Conservation (phyloP, 35 echinoderm and acorn worm genomes). For the Chiridota heheva region DNA sequence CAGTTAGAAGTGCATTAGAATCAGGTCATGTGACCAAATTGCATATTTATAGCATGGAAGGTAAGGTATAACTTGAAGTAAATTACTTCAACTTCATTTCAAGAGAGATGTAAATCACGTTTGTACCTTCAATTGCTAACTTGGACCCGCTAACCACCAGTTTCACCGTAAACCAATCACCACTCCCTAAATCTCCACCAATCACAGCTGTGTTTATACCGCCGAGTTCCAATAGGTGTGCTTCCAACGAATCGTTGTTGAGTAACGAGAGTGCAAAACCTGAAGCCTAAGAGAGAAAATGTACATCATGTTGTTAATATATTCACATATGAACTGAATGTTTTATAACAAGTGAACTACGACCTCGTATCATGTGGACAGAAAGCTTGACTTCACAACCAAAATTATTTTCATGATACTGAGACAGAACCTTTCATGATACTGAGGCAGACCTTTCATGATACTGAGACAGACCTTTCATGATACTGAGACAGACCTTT, state of each 20-base stretch:
- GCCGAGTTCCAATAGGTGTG: constrained; percentile 65
- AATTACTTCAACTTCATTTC: too few relatives aligned
- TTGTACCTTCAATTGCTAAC: constrained; percentile 55
- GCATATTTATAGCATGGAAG: too few relatives aligned
- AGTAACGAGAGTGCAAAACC: constrained; percentile 63
- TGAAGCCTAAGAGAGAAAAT: constrained; percentile 52
- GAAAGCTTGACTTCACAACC: background rate
- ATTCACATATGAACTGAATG: background rate
- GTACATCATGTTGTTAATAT: background rate
- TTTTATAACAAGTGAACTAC: too few relatives aligned
- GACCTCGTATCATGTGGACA: too few relatives aligned
- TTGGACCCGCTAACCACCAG: constrained; percentile 56
- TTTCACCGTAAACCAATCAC: constrained; percentile 68
- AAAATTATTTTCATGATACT: too few relatives aligned
- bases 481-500: too few relatives aligned
- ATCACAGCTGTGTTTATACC: constrained; percentile 54
- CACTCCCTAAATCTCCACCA: constrained; percentile 60
- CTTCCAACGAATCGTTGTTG: constrained; percentile 59
- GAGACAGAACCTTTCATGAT: too few relatives aligned
- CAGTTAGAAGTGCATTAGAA: too few relatives aligned
- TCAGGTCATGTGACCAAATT: too few relatives aligned
- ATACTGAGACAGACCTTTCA: too few relatives aligned
- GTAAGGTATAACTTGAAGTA: too few relatives aligned
- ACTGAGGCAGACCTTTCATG: too few relatives aligned
- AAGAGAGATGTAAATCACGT: background rate